Base-by-base conservation (phyloP, 2,797 vertebrate genomes). In the Oophaga sylvatica region DNA sequence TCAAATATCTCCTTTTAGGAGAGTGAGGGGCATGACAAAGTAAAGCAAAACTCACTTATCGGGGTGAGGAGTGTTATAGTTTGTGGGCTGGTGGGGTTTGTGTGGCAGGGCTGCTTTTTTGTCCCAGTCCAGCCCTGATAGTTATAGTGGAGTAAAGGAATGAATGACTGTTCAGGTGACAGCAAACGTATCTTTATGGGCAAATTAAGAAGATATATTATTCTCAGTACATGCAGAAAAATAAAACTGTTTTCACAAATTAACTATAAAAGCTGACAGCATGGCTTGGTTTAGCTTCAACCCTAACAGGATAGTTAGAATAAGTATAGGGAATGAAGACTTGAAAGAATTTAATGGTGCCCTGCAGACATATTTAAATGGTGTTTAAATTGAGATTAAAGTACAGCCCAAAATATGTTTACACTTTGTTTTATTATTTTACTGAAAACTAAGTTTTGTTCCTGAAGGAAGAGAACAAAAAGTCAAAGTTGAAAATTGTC, bases 381-480 rank as follows among this genome's bases (percentile, higher is more conserved):
- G 60, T 73, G 60, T 83, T 83, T 79, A 84, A 88, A 84, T 80
- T 84, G 81, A 80, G 87, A 88, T 62, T 80, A 88, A 83, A 80
- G 87, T 35, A 84, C 59, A 88, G 20, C 84, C 57, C 9, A 70
- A 88, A 84, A 79, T 71, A 88, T 78, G 76, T 79, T 88, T 88
- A 84, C 76, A 84, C 65, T 88, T 41, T 88, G 59, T 45, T 87
- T 83, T 80, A 68, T 83, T 88, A 83, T 84, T 88, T 80, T 73
- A 80, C 17, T 31, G 56, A 84, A 70, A 88, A 79, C 63, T 84
- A 63, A 80, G 80, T 79, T 83, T 56, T 79, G 26, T 80, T 88
- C 41, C 87, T 80, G 22, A 16, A 84, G 76, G 81, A 88, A 88
- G 76, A 88, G 81, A 88, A 88, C 87, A 88, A 84, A 88, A 80